phyloP scores from a whole-genome alignment of 2,888 invertebrate genomes.

The Lathronympha strigana region DNA sequence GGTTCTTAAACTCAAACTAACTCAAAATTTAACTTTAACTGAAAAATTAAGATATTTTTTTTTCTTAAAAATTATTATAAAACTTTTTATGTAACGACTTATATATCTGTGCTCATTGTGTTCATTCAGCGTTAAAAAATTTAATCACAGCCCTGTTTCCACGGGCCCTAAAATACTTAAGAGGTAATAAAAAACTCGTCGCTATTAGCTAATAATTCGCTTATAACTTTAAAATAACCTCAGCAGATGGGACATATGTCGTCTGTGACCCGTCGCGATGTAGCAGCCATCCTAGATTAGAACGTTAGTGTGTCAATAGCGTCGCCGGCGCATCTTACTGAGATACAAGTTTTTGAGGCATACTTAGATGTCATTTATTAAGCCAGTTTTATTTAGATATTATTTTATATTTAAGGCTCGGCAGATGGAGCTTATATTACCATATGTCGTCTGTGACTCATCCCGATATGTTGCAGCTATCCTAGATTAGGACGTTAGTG shows the following conservation, averaged over 20 bases:
- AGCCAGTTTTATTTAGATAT: too few relatives aligned
- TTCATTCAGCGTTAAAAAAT: not conserved
- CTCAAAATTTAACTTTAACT: too few relatives aligned
- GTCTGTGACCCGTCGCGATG: conserved; percentile 14
- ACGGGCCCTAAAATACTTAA: not conserved
- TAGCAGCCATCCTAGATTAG: conserved; percentile 34
- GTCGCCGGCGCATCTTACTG: conserved; percentile 25
- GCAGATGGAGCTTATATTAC: too few relatives aligned
- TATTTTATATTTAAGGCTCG: too few relatives aligned
- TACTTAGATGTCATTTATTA: too few relatives aligned
- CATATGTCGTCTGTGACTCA: too few relatives aligned
- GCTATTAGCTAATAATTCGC: conserved; percentile 3
- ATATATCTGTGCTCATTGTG: not conserved
- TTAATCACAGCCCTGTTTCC: not conserved
- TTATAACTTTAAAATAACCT: conserved; percentile 27
- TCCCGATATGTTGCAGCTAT: too few relatives aligned
- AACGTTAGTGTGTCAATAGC: conserved; percentile 38
- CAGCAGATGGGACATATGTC: conserved; percentile 32
- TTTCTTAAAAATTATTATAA: too few relatives aligned
- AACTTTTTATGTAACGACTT: too few relatives aligned
- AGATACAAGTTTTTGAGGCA: conserved; percentile 21
- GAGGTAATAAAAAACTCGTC: conserved; percentile 4
- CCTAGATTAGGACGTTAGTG: too few relatives aligned
- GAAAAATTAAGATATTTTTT: too few relatives aligned
- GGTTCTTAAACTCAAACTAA: too few relatives aligned